phyloP scores from a whole-genome alignment of 2,113 vertebrate species.

The Martes martes region DNA sequence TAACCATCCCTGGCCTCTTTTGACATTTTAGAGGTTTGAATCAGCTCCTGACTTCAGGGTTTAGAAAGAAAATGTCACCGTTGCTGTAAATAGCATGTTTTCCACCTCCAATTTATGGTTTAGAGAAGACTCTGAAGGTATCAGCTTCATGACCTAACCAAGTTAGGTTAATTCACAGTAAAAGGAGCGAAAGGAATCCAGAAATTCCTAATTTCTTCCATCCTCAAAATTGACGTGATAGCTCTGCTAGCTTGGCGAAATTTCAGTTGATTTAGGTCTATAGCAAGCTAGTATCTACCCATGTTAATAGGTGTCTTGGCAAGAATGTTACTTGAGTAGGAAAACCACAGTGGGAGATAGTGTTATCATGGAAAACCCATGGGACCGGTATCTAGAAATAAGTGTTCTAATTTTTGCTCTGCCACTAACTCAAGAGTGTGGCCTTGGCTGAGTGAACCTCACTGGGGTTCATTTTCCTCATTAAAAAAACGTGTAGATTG shows the following conservation, averaged over 20 bases:
- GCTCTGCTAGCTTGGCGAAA: not conserved
- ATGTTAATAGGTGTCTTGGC: slow-evolving; percentile 33
- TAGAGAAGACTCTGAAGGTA: slow-evolving; percentile 28
- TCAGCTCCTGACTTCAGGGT: not conserved
- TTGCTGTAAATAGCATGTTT: slow-evolving; percentile 41
- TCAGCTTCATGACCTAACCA: not conserved
- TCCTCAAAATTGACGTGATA: not conserved
- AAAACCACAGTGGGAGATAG: not conserved
- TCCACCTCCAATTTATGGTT: slow-evolving; percentile 14
- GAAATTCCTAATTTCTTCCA: not conserved
- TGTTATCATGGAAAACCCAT: slow-evolving; percentile 42
- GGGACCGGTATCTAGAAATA: slow-evolving; percentile 35
- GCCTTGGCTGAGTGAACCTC: slow-evolving; percentile 40
- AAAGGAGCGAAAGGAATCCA: slow-evolving; percentile 5
- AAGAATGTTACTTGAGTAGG: slow-evolving; percentile 41
- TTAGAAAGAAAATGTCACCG: slow-evolving; percentile 17
- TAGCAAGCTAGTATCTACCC: not conserved
- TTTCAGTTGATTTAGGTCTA: slow-evolving; percentile 10
- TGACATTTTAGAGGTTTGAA: slow-evolving; percentile 46
- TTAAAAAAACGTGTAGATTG: not conserved
- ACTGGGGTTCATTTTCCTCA: not conserved
- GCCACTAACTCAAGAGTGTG: slow-evolving; percentile 17
- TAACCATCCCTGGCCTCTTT: not conserved
- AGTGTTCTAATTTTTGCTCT: slow-evolving; percentile 37
- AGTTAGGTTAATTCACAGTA: slow-evolving; percentile 1